Evolutionary conservation across 2,888 invertebrate genomes (phyloP).

Genomic region (Oscheius sp.): DNA sequence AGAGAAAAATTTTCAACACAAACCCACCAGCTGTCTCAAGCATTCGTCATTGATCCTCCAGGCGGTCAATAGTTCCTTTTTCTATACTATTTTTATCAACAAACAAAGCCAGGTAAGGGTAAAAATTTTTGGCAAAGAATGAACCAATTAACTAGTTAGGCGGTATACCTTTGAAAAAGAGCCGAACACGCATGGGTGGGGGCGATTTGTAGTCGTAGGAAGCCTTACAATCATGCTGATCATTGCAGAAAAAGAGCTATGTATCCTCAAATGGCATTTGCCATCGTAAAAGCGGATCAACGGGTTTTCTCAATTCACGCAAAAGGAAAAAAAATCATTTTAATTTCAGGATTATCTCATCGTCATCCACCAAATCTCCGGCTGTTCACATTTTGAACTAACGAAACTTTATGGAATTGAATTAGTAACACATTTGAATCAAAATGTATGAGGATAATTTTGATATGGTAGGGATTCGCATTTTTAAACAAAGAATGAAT

Average conservation of each 20-base stretch:
- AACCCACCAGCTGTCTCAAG: constrained; percentile 26
- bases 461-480: constrained; percentile 18
- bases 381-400: not conserved
- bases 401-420: not conserved
- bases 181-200: too few relatives aligned
- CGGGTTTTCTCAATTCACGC: not conserved
- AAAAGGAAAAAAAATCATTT: too few relatives aligned
- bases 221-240: too few relatives aligned
- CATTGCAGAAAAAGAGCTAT: not conserved
- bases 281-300: not conserved
- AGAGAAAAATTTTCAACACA: constrained; percentile 22
- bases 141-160: too few relatives aligned
- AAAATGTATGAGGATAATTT: constrained; percentile 30
- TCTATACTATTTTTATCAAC: not conserved
- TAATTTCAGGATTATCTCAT: too few relatives aligned
- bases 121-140: too few relatives aligned
- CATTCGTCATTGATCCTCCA: constrained; percentile 23
- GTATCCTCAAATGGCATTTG: not conserved
- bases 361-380: too few relatives aligned
- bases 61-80: constrained; percentile 10
- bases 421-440: not conserved
- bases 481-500: not conserved
- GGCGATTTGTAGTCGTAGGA: too few relatives aligned
- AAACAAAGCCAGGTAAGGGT: not conserved
- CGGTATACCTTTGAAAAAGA: too few relatives aligned